Evolutionary conservation across 2,113 vertebrate species (phyloP).

Genomic region (Trogon surrucura): DNA sequence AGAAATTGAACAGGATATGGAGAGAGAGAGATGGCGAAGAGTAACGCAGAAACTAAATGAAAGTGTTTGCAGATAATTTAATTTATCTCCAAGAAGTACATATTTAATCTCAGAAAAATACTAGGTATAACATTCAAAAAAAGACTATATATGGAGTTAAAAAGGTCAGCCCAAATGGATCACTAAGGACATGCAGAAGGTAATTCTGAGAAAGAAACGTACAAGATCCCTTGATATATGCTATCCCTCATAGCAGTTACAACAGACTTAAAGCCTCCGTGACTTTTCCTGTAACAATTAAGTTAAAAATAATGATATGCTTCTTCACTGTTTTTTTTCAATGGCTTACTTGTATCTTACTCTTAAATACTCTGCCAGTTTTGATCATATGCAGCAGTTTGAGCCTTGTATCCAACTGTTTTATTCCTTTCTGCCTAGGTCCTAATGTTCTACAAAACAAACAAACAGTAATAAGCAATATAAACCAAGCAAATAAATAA

Average conservation of each 20-base stretch:
- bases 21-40: not conserved
- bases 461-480: not conserved
- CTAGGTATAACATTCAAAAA: not conserved
- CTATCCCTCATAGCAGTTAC: not conserved
- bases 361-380: not conserved
- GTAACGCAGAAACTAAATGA: not conserved
- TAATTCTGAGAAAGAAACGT: not conserved
- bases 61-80: not conserved
- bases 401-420: not conserved
- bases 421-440: not conserved
- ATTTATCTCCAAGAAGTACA: not conserved
- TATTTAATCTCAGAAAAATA: not conserved
- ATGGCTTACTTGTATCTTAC: not conserved
- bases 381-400: not conserved
- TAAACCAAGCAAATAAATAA: not conserved
- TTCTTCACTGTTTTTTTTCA: not conserved
- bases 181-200: not conserved
- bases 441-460: not conserved
- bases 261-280: not conserved
- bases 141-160: not conserved
- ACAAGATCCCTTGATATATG: not conserved
- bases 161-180: not conserved
- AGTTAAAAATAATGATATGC: conserved; percentile 9
- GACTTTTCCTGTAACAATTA: not conserved
- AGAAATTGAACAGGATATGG: not conserved